A percentile compares a stretch with the other conserved stretches of the same genome.
phyloP scores from a whole-genome alignment of 2,797 vertebrate species.

The Macropus fuliginosus region DNA sequence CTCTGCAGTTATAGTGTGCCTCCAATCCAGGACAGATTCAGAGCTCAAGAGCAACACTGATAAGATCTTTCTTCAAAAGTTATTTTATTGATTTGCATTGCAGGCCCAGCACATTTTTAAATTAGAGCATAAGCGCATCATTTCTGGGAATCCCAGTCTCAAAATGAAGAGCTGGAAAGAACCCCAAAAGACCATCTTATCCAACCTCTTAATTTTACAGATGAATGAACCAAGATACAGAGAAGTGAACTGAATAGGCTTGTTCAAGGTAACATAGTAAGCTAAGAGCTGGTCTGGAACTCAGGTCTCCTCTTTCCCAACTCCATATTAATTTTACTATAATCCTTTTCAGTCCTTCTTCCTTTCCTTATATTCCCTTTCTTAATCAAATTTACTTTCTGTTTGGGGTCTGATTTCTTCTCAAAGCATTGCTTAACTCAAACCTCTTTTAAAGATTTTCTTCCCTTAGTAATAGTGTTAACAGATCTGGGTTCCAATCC shows the following conservation, averaged over 20 bases:
- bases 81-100: neutral
- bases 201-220: neutral
- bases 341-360: neutral
- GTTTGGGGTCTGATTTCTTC: conserved; percentile 16
- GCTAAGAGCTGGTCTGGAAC: neutral
- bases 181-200: neutral
- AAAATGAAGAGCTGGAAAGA: neutral
- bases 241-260: neutral
- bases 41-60: neutral
- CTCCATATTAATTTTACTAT: neutral
- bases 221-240: neutral
- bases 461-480: neutral
- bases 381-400: neutral
- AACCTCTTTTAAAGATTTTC: neutral
- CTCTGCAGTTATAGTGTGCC: neutral
- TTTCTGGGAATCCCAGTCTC: neutral
- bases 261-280: neutral
- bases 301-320: neutral
- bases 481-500: neutral
- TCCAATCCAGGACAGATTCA: neutral
- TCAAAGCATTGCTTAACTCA: neutral
- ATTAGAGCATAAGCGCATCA: neutral
- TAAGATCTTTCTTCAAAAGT: neutral
- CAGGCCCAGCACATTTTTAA: neutral
- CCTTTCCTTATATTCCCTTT: conserved; percentile 15